Conservation (phyloP, 1,140 invertebrate species). For the Diorhabda sublineata region DNA sequence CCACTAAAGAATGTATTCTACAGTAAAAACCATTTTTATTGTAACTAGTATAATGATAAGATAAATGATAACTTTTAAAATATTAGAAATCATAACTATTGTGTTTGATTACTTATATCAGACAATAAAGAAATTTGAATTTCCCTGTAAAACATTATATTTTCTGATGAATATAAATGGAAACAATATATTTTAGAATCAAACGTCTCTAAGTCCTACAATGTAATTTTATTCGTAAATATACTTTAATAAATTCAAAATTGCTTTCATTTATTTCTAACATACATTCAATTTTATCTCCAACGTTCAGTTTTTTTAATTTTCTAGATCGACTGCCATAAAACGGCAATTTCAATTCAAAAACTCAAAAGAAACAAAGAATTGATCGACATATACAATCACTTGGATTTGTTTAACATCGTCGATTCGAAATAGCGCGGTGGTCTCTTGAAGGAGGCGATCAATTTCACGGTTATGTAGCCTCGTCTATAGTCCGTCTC, state of each 20-base stretch:
- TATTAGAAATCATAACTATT: too few species aligned
- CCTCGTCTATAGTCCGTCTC: conserved; percentile 31
- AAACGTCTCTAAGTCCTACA: too few species aligned
- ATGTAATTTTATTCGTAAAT: too few species aligned
- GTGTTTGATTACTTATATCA: too few species aligned
- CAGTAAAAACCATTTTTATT: too few species aligned
- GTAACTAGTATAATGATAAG: too few species aligned
- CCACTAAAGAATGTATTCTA: too few species aligned
- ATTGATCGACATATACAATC: conserved; percentile 36
- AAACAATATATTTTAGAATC: too few species aligned
- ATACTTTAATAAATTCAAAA: background rate
- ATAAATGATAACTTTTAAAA: too few species aligned
- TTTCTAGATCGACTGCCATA: conserved; percentile 11
- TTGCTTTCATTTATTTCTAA: conserved; percentile 19
- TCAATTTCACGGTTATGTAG: conserved; percentile 46
- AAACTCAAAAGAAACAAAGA: conserved; percentile 30
- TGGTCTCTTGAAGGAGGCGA: conserved; percentile 37
- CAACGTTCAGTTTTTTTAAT: background rate
- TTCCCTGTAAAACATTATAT: too few species aligned
- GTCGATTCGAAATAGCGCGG: conserved; percentile 38
- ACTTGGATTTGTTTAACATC: conserved; percentile 43
- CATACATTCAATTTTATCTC: background rate
- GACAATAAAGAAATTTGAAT: too few species aligned
- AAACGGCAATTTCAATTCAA: conserved; percentile 20
- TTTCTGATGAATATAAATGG: too few species aligned